Evolutionary conservation across 2,113 vertebrate species (phyloP), one percentile per base, ranked within the genome.

Genomic region (Pterophyllum scalare): DNA sequence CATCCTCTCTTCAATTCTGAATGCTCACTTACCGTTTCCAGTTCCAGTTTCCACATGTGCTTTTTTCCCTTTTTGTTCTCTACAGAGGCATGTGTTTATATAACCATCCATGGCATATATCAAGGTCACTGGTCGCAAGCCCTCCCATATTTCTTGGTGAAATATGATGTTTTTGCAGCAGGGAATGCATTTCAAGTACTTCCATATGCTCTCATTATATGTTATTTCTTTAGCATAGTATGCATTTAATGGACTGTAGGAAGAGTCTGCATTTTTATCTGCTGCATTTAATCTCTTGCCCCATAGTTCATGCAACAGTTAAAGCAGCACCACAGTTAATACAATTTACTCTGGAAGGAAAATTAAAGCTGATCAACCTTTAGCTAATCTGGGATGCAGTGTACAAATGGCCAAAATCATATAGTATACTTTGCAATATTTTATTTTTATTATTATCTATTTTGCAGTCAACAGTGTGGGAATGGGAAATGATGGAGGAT

Each of bases 401-500:
- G 77, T 4, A 52, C 52, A 79, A 43, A 38, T 58, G 17, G 4
- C 4, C 58, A 80, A 61, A 2, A 7, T 15, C 20, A 24, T 43
- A 43, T 15, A 78, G 56, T 52, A 13, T 49, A 59, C 52, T 52
- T 17, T 81, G 31, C 52, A 67, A 13, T 40, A 10, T 38, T 38
- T 38, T 38, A 38, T 35, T 38, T 10, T 38, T 9, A 38, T 38
- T 38, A 38, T 38, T 8, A 10, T 38, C 19, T 56, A 7, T 52
- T 59, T 75, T 83, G 28, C 87, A 97, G 96, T 90, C 40, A 49
- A 89, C 61, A 90, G 14, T 88, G 94, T 92, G 96, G 96, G 96
- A 94, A 98, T 98, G 97, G 96, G 97, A 97, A 93, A 99, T 98
- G 97, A 97, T 98, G 97, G 98, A 99, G 96, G 98, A 99, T 96